phyloP scores from a whole-genome alignment of 2,797 vertebrate species.

The Poeciliopsis infans region DNA sequence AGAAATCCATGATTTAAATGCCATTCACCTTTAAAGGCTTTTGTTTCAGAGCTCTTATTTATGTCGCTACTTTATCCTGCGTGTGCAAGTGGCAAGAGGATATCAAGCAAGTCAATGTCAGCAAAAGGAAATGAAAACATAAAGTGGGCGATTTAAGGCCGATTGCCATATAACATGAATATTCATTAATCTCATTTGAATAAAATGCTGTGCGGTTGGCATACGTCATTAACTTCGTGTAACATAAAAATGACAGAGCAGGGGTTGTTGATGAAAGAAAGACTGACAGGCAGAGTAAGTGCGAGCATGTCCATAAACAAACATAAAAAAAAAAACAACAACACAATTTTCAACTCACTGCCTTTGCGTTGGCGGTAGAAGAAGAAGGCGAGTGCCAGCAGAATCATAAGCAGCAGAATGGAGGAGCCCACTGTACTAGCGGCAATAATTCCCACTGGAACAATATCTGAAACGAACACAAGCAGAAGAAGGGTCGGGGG shows the following conservation, averaged over 20 bases:
- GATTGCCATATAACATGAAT: constrained; percentile 67
- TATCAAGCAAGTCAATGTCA: constrained; percentile 36
- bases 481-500: constrained; percentile 41
- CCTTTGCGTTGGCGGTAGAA: constrained; percentile 94
- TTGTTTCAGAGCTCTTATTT: constrained; percentile 47
- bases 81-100: constrained; percentile 28
- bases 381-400: constrained; percentile 86
- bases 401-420: constrained; percentile 86
- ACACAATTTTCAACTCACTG: constrained; percentile 83
- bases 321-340: background rate
- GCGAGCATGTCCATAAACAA: constrained; percentile 14
- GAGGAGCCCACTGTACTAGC: constrained; percentile 89
- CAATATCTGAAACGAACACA: constrained; percentile 83
- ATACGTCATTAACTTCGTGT: constrained; percentile 41
- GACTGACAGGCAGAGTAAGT: constrained; percentile 23
- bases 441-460: constrained; percentile 92
- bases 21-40: constrained; percentile 51
- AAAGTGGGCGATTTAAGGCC: constrained; percentile 60
- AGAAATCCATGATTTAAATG: constrained; percentile 47
- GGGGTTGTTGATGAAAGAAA: constrained; percentile 46
- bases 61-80: constrained; percentile 27
- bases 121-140: constrained; percentile 43
- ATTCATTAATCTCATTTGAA: constrained; percentile 75
- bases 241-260: constrained; percentile 56
- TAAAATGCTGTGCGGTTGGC: constrained; percentile 51